Evolutionary conservation across 35 echinoderm and acorn worm genomes (phyloP).

Genomic region (Diadema setosum): DNA sequence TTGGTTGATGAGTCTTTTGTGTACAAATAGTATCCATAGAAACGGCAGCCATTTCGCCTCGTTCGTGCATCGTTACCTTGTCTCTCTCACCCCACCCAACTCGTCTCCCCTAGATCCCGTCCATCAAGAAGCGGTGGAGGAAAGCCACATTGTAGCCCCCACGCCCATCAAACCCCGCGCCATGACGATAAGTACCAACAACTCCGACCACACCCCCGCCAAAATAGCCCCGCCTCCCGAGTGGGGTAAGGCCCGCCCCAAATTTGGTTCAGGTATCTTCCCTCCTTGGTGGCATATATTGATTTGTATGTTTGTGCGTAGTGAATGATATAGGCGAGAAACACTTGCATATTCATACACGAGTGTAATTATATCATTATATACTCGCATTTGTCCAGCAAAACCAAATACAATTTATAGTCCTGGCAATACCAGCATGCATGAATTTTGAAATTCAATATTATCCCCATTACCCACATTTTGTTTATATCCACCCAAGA

Average conservation of each 20-base stretch:
- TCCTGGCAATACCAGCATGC: background rate
- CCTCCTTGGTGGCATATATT: background rate
- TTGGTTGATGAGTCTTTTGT: too few relatives aligned
- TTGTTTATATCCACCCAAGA: background rate
- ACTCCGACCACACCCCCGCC: constrained; percentile 54
- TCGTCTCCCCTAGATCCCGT: constrained; percentile 56
- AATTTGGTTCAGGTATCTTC: constrained; percentile 1
- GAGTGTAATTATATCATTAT: too few relatives aligned
- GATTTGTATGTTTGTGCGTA: too few relatives aligned
- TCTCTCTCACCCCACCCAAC: too few relatives aligned
- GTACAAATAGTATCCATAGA: too few relatives aligned
- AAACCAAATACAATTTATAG: background rate
- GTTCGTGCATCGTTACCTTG: too few relatives aligned
- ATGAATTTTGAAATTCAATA: background rate
- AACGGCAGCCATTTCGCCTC: too few relatives aligned
- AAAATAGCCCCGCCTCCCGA: constrained; percentile 88
- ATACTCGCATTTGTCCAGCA: too few relatives aligned
- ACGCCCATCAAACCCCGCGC: constrained; percentile 60
- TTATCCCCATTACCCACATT: background rate
- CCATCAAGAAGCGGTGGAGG: constrained; percentile 27
- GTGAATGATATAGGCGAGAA: too few relatives aligned
- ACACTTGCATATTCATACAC: too few relatives aligned
- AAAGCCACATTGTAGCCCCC: background rate
- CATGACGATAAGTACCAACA: constrained; percentile 52
- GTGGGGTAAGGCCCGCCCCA: constrained; percentile 17